These are phyloP conservation scores for Pterostichus niger DNA, from an alignment of 2,888 invertebrate genomes.

Conservation along the genomic window DNA sequence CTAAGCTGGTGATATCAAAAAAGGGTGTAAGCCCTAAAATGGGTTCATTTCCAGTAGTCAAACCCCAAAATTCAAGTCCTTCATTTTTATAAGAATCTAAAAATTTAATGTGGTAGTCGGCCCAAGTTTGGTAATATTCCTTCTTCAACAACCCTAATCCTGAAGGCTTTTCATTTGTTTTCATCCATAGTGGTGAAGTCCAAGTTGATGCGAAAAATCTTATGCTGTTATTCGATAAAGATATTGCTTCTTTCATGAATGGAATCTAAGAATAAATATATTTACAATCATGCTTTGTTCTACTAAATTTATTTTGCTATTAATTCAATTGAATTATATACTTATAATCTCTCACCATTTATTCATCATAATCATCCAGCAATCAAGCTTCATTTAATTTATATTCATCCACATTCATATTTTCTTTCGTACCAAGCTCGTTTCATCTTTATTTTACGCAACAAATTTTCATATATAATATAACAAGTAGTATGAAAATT, in stretches of 20 bases:
- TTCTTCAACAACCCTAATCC: constrained; percentile 74
- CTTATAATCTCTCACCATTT: no score
- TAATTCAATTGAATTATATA: no score
- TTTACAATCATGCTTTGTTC: constrained; percentile 68
- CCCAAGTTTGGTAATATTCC: constrained; percentile 87
- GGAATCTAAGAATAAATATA: constrained; percentile 76
- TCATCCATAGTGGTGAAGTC: constrained; percentile 80
- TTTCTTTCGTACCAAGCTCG: no score
- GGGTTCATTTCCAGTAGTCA: constrained; percentile 94
- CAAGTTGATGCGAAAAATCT: constrained; percentile 79
- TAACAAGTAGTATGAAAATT: no score
- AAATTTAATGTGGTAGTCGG: constrained; percentile 90
- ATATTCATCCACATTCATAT: no score
- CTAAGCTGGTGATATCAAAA: constrained; percentile 85
- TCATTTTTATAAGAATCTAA: constrained; percentile 86
- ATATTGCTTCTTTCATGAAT: constrained; percentile 77
- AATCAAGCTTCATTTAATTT: no score
- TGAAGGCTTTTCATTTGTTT: constrained; percentile 74
- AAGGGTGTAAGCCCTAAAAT: constrained; percentile 82
- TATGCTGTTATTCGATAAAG: constrained; percentile 77
- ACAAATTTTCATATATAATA: no score
- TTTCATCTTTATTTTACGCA: no score
- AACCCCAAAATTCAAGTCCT: constrained; percentile 87
- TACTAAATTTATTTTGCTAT: no score
- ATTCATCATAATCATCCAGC: no score